A percentile compares a stretch with the other conserved stretches of the same genome.
Conservation (phyloP, 2,888 invertebrate species). For the Anaspis maculata region DNA sequence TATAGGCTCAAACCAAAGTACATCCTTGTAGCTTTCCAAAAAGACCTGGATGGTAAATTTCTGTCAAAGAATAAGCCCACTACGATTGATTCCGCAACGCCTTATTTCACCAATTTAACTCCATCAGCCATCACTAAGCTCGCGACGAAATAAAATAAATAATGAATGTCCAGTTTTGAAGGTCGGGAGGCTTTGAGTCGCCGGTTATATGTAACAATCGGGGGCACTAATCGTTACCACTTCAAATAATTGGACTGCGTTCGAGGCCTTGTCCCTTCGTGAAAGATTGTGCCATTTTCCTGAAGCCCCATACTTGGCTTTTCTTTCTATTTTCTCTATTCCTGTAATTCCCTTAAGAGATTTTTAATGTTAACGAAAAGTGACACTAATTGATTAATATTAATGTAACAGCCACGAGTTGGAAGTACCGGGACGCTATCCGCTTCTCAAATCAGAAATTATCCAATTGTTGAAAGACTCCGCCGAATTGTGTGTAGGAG, state of each 20-base stretch:
- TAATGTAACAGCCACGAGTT: slow-evolving; percentile 2
- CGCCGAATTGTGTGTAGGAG: too few species aligned
- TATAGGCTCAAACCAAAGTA: too few species aligned
- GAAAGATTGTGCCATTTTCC: slow-evolving; percentile 7
- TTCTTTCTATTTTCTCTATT: slow-evolving; percentile 1
- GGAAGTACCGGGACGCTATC: neutral
- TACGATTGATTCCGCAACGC: too few species aligned
- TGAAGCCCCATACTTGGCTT: slow-evolving; percentile 6
- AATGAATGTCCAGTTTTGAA: too few species aligned
- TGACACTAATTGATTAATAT: slow-evolving; percentile 5
- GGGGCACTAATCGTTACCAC: slow-evolving; percentile 11
- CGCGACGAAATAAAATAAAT: too few species aligned
- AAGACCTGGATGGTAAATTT: too few species aligned
- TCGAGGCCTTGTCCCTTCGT: slow-evolving; percentile 5
- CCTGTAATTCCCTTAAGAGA: slow-evolving; percentile 5
- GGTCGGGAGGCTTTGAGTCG: slow-evolving; percentile 1
- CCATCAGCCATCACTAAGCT: too few species aligned
- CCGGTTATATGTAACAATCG: slow-evolving; percentile 6
- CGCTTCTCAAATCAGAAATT: neutral
- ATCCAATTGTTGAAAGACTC: too few species aligned
- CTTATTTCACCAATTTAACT: neutral
- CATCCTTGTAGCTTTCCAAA: too few species aligned
- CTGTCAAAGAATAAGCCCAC: too few species aligned
- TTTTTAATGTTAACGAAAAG: slow-evolving; percentile 3
- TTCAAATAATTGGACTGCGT: slow-evolving; percentile 12